These are phyloP conservation scores for Lucilia cuprina DNA, from an alignment of 1,140 invertebrate genomes.

Conservation along the genomic window DNA sequence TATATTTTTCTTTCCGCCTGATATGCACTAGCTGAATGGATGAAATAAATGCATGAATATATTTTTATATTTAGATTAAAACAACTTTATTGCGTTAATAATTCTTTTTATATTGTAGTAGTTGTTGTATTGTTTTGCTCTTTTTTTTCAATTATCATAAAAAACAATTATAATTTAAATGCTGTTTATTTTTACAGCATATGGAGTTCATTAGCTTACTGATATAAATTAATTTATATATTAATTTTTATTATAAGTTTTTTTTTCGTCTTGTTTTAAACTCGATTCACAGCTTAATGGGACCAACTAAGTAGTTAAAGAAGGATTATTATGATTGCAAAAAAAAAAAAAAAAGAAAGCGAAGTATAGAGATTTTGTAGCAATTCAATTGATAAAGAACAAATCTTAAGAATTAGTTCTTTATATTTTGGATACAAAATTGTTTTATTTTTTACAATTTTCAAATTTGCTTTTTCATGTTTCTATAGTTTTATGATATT, in stretches of 20 bases:
- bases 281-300: neutral
- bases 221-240: neutral
- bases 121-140: neutral
- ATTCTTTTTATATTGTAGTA: neutral
- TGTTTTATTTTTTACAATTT: no score
- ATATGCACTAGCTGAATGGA: neutral
- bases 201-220: slow-evolving; percentile 14
- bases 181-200: neutral
- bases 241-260: neutral
- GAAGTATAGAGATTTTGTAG: no score
- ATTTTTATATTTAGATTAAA: neutral
- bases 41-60: neutral
- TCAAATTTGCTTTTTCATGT: no score
- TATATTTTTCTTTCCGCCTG: neutral
- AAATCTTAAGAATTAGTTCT: no score
- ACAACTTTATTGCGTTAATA: neutral
- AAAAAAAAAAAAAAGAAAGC: no score
- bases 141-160: slow-evolving; percentile 9
- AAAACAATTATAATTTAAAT: slow-evolving; percentile 13
- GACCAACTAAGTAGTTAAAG: neutral
- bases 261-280: neutral
- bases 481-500: no score
- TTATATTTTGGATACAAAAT: no score
- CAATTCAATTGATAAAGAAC: no score
- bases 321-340: no score